A percentile compares a stretch with the other conserved stretches of the same genome.
Evolutionary conservation across 1,140 invertebrate genomes (phyloP).

Genomic region (Eueides isabella): DNA sequence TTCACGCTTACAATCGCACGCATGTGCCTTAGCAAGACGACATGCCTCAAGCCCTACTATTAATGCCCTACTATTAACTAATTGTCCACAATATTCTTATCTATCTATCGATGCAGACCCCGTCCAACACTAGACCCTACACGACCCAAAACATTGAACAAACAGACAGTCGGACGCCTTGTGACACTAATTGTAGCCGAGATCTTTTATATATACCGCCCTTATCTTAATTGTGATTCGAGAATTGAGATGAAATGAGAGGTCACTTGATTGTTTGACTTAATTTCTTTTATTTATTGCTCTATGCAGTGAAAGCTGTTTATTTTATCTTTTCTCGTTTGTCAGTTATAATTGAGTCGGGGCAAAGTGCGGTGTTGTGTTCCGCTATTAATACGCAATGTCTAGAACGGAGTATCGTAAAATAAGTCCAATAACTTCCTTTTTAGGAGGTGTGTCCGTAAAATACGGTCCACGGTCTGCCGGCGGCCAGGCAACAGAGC

Average conservation of each 20-base stretch:
- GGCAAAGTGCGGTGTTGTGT: background rate
- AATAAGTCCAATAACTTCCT: too few species aligned
- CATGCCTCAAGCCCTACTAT: too few species aligned
- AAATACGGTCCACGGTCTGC: too few species aligned
- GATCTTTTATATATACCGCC: conserved; percentile 18
- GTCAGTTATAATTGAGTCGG: too few species aligned
- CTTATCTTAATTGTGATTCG: conserved; percentile 8
- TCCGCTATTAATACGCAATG: background rate
- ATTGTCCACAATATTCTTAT: background rate
- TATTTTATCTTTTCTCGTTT: too few species aligned
- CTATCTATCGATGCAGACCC: conserved; percentile 22
- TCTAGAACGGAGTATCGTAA: too few species aligned
- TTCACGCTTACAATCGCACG: too few species aligned
- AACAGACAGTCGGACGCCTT: conserved; percentile 48
- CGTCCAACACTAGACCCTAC: conserved; percentile 4
- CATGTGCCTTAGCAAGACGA: too few species aligned
- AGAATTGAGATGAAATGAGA: background rate
- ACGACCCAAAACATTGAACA: conserved; percentile 32
- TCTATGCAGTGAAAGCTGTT: background rate
- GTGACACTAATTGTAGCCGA: conserved; percentile 30
- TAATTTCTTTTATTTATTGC: conserved; percentile 1
- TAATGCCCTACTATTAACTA: too few species aligned
- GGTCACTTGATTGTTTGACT: background rate
- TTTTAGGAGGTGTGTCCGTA: too few species aligned
- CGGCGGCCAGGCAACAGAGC: too few species aligned